phyloP scores from a whole-genome alignment of 2,888 invertebrate genomes.

The Tanytarsus gracilentus region DNA sequence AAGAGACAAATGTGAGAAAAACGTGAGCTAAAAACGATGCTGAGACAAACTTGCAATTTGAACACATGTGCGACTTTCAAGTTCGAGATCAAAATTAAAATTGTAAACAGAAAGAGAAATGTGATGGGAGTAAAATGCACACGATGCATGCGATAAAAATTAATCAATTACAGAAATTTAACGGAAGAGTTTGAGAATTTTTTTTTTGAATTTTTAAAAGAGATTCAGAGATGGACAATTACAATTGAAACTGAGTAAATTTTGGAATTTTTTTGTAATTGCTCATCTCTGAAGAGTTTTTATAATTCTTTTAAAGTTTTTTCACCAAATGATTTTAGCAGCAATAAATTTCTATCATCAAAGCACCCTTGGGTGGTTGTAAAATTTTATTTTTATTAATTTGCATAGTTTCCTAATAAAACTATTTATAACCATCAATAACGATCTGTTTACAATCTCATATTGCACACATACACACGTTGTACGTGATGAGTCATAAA shows the following conservation, averaged over 20 bases:
- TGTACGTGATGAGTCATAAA: constrained; percentile 1
- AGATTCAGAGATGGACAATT: too few relatives aligned
- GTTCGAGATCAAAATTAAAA: constrained; percentile 8
- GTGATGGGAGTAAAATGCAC: too few relatives aligned
- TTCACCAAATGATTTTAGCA: too few relatives aligned
- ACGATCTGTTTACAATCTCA: neutral
- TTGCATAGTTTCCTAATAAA: neutral
- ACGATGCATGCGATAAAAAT: neutral
- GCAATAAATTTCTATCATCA: too few relatives aligned
- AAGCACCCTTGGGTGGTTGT: too few relatives aligned
- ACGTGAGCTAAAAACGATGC: neutral
- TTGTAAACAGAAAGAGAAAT: neutral
- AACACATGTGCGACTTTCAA: neutral
- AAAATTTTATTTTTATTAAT: too few relatives aligned
- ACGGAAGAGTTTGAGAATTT: too few relatives aligned
- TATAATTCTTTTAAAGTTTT: too few relatives aligned
- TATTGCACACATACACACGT: neutral
- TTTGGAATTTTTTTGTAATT: too few relatives aligned
- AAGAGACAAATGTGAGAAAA: constrained; percentile 7
- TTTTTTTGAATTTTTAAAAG: too few relatives aligned
- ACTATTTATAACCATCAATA: neutral
- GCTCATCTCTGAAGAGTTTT: too few relatives aligned
- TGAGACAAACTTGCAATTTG: neutral
- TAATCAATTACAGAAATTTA: neutral
- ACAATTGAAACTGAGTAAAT: too few relatives aligned